These are phyloP conservation scores for Tetramorium bicarinatum DNA, from an alignment of 2,888 invertebrate genomes.

Conservation along the genomic window DNA sequence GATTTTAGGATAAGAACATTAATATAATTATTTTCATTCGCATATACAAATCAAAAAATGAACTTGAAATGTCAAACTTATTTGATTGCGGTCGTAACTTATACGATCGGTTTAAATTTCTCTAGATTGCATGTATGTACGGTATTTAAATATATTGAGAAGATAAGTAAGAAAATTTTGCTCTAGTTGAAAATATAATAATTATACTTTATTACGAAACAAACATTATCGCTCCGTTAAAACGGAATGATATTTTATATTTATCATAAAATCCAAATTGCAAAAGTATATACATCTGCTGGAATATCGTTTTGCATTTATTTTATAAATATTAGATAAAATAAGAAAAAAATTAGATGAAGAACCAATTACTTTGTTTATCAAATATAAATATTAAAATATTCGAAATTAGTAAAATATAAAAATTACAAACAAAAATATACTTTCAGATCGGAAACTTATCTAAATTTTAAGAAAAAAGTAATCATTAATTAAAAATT, in stretches of 20 bases:
- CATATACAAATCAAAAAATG: neutral
- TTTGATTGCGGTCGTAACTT: neutral
- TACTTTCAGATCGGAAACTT: too few relatives aligned
- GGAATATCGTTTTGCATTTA: neutral
- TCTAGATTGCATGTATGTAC: neutral
- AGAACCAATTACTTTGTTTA: neutral
- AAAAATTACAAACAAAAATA: neutral
- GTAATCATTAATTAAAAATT: too few relatives aligned
- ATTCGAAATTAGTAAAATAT: neutral
- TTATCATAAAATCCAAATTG: neutral
- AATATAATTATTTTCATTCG: neutral
- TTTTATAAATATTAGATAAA: neutral
- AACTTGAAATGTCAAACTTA: neutral
- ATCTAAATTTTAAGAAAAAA: too few relatives aligned
- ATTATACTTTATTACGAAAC: neutral
- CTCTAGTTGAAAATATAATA: neutral
- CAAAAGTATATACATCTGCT: neutral
- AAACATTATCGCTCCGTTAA: too few relatives aligned
- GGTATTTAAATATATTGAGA: neutral
- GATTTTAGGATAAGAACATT: neutral
- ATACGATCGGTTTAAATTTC: neutral
- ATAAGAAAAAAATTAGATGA: neutral
- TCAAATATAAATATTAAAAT: too few relatives aligned
- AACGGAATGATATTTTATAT: too few relatives aligned
- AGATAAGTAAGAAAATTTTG: neutral